Conservation (phyloP, 2,888 invertebrate genomes). For the Philereme transversata region DNA sequence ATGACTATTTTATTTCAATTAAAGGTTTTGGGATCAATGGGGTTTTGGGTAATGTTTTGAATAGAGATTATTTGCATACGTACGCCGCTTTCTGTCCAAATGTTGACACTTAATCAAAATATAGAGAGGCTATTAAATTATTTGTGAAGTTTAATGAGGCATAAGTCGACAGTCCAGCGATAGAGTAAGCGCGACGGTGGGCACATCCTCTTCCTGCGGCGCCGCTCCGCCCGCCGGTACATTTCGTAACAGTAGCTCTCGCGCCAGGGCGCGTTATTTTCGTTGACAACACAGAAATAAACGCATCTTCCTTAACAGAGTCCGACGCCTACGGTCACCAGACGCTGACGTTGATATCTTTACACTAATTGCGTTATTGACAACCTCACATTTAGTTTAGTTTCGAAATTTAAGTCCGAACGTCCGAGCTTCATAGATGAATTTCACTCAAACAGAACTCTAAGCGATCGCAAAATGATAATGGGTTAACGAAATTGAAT, state of each 20-base stretch:
- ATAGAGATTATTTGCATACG: neutral
- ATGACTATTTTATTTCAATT: slow-evolving; percentile 9
- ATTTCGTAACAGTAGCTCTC: slow-evolving; percentile 76
- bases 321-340: slow-evolving; percentile 64
- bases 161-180: slow-evolving; percentile 39
- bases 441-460: slow-evolving; percentile 29
- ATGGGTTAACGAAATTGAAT: slow-evolving; percentile 27
- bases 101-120: slow-evolving; percentile 21
- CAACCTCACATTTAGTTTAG: slow-evolving; percentile 67
- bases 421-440: slow-evolving; percentile 33
- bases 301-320: slow-evolving; percentile 72
- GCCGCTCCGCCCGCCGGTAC: slow-evolving; percentile 45
- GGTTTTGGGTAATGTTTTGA: slow-evolving; percentile 2
- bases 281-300: slow-evolving; percentile 82
- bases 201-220: slow-evolving; percentile 77
- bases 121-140: slow-evolving; percentile 25
- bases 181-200: slow-evolving; percentile 44
- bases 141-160: slow-evolving; percentile 43
- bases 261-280: slow-evolving; percentile 72
- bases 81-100: slow-evolving; percentile 1
- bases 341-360: slow-evolving; percentile 78
- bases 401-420: slow-evolving; percentile 54
- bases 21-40: slow-evolving; percentile 4
- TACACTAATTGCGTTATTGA: slow-evolving; percentile 82
- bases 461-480: slow-evolving; percentile 20